Conservation (phyloP, 2,888 invertebrate species). For the Synanthedon andrenaeformis region DNA sequence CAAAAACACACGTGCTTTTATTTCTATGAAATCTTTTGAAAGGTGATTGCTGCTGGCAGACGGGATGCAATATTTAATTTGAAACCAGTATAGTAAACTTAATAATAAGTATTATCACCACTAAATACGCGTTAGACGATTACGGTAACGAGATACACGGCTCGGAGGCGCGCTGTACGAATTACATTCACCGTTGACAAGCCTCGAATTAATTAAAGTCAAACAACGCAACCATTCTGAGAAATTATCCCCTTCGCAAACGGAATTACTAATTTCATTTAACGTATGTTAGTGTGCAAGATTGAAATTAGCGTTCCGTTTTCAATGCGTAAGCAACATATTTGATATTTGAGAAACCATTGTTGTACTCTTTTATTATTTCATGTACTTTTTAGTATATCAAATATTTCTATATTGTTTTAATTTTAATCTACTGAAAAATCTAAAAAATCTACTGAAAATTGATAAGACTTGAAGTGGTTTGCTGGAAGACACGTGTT, state of each 20-base stretch:
- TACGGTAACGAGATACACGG: conserved; percentile 47
- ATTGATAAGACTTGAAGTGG: too few species aligned
- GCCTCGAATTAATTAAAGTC: conserved; percentile 66
- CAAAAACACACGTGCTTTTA: background rate
- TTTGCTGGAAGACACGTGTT: too few species aligned
- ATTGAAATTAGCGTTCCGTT: conserved; percentile 24
- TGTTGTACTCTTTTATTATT: too few species aligned
- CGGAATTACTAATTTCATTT: conserved; percentile 58
- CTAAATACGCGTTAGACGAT: conserved; percentile 43
- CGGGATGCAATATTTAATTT: too few species aligned
- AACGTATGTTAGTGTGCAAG: conserved; percentile 27
- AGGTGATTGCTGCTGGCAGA: too few species aligned
- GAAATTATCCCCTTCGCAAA: conserved; percentile 58
- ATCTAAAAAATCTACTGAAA: too few species aligned
- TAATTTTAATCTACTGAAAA: too few species aligned
- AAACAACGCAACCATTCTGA: conserved; percentile 58
- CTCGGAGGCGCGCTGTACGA: conserved; percentile 44
- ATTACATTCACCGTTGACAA: conserved; percentile 63
- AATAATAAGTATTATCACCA: conserved; percentile 18
- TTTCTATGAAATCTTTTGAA: too few species aligned
- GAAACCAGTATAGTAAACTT: too few species aligned
- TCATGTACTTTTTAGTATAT: too few species aligned
- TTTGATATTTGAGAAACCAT: background rate
- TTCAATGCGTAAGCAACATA: background rate
- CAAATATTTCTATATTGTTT: too few species aligned